phyloP scores from a whole-genome alignment of 2,888 invertebrate genomes.

The Torymus tubicola region DNA sequence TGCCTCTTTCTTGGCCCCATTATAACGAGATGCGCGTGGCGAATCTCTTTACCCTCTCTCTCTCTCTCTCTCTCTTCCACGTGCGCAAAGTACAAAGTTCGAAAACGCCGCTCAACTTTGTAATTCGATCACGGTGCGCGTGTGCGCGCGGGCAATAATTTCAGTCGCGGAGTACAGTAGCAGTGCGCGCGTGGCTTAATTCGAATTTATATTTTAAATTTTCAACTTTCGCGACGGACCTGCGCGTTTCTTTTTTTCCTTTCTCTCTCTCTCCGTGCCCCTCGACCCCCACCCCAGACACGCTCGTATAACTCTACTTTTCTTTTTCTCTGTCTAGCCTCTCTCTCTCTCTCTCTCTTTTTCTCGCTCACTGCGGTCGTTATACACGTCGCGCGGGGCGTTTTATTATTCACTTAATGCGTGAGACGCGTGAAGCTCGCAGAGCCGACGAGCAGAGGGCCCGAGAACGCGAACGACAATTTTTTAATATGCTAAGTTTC shows the following conservation, averaged over 20 bases:
- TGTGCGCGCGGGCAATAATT: slow-evolving; percentile 62
- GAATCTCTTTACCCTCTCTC: slow-evolving; percentile 62
- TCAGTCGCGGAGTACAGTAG: slow-evolving; percentile 54
- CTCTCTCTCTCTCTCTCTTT: not conserved
- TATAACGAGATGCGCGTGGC: slow-evolving; percentile 52
- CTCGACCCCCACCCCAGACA: too few species aligned
- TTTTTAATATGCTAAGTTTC: slow-evolving; percentile 28
- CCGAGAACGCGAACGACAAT: too few species aligned
- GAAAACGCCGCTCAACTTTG: slow-evolving; percentile 71
- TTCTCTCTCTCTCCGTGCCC: too few species aligned
- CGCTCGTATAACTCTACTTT: not conserved
- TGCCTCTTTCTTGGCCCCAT: slow-evolving; percentile 57
- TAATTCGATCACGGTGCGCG: slow-evolving; percentile 70
- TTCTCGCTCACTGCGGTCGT: not conserved
- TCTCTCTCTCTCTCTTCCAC: not conserved
- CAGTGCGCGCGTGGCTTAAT: slow-evolving; percentile 66
- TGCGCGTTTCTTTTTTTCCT: too few species aligned
- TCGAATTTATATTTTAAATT: slow-evolving; percentile 67
- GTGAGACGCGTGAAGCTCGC: too few species aligned
- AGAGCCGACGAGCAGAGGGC: too few species aligned
- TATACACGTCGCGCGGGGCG: too few species aligned
- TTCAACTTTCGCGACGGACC: slow-evolving; percentile 49
- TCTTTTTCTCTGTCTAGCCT: not conserved
- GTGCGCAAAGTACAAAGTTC: slow-evolving; percentile 68
- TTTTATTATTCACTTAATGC: not conserved